phyloP scores from a whole-genome alignment of 2,888 invertebrate species.

The Erynnis tages region DNA sequence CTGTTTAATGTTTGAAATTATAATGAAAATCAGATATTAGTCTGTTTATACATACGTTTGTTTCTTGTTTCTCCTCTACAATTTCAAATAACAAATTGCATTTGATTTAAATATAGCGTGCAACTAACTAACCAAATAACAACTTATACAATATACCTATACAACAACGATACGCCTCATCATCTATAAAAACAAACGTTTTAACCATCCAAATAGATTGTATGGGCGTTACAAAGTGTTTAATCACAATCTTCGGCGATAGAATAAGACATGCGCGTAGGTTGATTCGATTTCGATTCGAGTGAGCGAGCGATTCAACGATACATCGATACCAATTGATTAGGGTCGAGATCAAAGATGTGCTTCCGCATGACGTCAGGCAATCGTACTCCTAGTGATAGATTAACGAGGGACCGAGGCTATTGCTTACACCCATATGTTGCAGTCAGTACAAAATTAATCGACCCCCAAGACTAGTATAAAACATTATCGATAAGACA shows the following conservation, averaged over 20 bases:
- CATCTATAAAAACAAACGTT: background rate
- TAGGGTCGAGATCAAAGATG: slow-evolving; percentile 67
- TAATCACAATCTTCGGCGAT: slow-evolving; percentile 34
- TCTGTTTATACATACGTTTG: too few species aligned
- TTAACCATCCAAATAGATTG: slow-evolving; percentile 8
- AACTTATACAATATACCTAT: background rate
- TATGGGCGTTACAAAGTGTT: slow-evolving; percentile 16
- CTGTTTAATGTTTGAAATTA: too few species aligned
- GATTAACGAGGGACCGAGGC: slow-evolving; percentile 40
- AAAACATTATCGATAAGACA: too few species aligned
- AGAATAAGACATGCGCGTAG: slow-evolving; percentile 58
- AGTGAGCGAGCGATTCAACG: slow-evolving; percentile 53
- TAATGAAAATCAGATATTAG: background rate
- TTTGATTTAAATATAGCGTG: too few species aligned
- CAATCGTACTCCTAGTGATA: slow-evolving; percentile 39
- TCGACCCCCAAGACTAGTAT: too few species aligned
- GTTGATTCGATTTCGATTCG: slow-evolving; percentile 57
- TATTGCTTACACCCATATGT: slow-evolving; percentile 30
- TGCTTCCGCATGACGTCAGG: slow-evolving; percentile 64
- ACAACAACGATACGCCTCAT: background rate
- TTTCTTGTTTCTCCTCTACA: too few species aligned
- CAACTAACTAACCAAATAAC: background rate
- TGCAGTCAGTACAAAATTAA: too few species aligned
- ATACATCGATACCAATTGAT: slow-evolving; percentile 67
- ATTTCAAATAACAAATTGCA: too few species aligned